Base-by-base conservation (phyloP, 2,888 invertebrate species). In the Caenorhabditis panamensis region DNA sequence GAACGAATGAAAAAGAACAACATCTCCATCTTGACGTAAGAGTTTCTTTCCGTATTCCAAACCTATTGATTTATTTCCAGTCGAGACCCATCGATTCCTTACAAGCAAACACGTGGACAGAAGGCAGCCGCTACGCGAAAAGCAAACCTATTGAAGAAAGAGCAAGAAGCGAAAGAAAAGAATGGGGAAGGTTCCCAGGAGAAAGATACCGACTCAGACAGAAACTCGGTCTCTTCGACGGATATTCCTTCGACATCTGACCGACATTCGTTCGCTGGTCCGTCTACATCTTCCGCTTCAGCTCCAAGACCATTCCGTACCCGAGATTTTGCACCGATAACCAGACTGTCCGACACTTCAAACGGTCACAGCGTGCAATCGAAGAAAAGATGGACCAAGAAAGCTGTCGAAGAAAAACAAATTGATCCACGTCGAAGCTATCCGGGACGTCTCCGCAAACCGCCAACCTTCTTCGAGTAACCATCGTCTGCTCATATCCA, bases 31-130 rank as follows among this genome's bases (percentile, higher is more conserved):
- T 1, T 41, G 2, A 11, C 8, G 59, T 59, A 16, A 59, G 58
- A 31, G 9, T 31, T 31, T n/a, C n/a, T n/a, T n/a, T n/a, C n/a
- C 20, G 9, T 13, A 13, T 37, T 18, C 0, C 6, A 31, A 37
- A 31, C 6, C 16, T 2, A 18, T 44, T 26, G n/a, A 44, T 44
- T 13, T 61, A 44, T 36, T 66, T 66, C 28, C 62, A 63, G 62
- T 18, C 62, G 62, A 24, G 62, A 49, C 31, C 62, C 41, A 26
- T 54, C 54, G 28, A 26, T 54, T 28, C 28, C 54, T 4, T 13
- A 8, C 20, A 54, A 28, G 28, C 26, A 28, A n/a, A 54, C 26
- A 28, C 54, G 54, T 54, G 54, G 28, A 3, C 26, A 26, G 28
- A 54, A 54, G n/a, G 54, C 54, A 5, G 54, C 54, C 16, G 28